These are phyloP conservation scores for Lagopus leucura DNA, from an alignment of 2,113 vertebrate genomes.

Conservation along the genomic window DNA sequence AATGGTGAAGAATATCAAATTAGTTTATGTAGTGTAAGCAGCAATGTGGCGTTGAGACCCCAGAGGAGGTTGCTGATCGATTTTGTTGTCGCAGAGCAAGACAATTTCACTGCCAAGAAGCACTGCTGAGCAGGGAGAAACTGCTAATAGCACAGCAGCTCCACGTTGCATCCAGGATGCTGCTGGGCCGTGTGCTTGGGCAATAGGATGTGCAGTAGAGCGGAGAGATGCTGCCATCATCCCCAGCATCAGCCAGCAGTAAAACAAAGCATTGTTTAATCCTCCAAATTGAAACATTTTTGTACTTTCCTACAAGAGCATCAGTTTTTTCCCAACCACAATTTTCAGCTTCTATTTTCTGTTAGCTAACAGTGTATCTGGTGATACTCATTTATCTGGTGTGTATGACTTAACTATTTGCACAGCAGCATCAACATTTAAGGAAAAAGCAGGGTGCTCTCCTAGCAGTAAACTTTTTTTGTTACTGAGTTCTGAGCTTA, in stretches of 20 bases:
- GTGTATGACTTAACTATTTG: neutral
- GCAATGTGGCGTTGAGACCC: neutral
- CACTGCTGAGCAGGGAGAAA: neutral
- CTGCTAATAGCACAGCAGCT: neutral
- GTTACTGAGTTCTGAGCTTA: neutral
- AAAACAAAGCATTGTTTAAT: neutral
- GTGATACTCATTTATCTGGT: neutral
- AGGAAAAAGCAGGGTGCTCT: neutral
- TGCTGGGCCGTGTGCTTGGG: neutral
- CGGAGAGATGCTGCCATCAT: accelerated
- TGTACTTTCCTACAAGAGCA: neutral
- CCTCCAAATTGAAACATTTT: neutral
- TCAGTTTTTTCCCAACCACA: neutral
- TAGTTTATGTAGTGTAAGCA: neutral
- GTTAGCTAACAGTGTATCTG: neutral
- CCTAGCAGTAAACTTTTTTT: neutral
- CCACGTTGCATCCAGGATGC: neutral
- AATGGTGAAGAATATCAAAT: neutral
- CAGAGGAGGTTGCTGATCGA: neutral
- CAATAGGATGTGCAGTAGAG: neutral
- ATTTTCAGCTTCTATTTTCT: neutral
- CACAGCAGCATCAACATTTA: neutral
- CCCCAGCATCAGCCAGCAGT: neutral
- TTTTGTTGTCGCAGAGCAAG: neutral
- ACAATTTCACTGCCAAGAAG: neutral